Percentiles rank a stretch among this genome's conserved stretches.
Evolutionary conservation across 2,797 vertebrate genomes (phyloP).

Genomic region (Protosalanx chinensis): DNA sequence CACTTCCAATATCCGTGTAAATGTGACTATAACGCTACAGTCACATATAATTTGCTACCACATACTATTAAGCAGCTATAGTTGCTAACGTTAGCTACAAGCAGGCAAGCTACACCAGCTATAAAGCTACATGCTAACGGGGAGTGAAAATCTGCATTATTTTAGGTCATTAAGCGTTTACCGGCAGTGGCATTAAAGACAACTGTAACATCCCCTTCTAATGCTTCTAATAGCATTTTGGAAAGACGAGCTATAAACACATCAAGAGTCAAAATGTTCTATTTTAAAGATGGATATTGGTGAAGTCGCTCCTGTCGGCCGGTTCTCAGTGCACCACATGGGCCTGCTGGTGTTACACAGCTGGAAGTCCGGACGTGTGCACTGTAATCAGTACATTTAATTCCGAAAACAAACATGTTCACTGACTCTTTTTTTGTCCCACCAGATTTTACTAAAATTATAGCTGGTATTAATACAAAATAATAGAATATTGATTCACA

Average conservation of each 20-base stretch:
- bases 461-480: not conserved
- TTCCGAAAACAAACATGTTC: constrained; percentile 20
- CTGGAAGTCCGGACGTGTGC: constrained; percentile 31
- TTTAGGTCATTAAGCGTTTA: constrained; percentile 55
- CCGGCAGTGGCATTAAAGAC: constrained; percentile 66
- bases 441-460: not conserved
- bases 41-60: not conserved
- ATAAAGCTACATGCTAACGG: constrained; percentile 24
- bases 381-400: constrained; percentile 1
- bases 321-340: constrained; percentile 66
- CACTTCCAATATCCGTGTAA: not conserved
- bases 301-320: constrained; percentile 43
- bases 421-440: not conserved
- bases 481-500: not conserved
- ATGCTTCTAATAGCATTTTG: constrained; percentile 73
- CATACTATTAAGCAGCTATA: too few species aligned
- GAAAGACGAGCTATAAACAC: constrained; percentile 14
- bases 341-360: constrained; percentile 57
- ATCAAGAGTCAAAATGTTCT: constrained; percentile 33
- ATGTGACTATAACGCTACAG: not conserved
- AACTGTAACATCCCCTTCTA: constrained; percentile 64
- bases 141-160: constrained; percentile 15
- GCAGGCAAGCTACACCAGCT: not conserved
- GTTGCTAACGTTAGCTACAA: not conserved
- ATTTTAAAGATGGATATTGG: constrained; percentile 13